A percentile compares a stretch with the other conserved stretches of the same genome.
These are phyloP conservation scores for Emys orbicularis DNA, from an alignment of 2,797 vertebrate genomes.

Conservation along the genomic window DNA sequence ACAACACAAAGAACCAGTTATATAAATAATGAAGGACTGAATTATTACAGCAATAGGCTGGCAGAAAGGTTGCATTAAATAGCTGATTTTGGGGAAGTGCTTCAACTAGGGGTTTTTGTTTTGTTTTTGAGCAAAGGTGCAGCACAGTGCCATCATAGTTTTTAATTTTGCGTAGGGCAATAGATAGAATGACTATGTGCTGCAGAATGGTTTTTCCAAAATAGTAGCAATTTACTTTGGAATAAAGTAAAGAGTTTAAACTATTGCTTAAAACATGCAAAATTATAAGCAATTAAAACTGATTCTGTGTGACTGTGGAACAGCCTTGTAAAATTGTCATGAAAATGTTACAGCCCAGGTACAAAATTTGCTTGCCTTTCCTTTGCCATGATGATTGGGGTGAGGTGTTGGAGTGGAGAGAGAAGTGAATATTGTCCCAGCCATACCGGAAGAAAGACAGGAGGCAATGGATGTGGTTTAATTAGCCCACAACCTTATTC, in stretches of 20 bases:
- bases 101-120: conserved; percentile 81
- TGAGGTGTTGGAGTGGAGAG: not conserved
- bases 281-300: not conserved
- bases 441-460: not conserved
- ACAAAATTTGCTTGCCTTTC: not conserved
- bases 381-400: not conserved
- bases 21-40: conserved; percentile 50
- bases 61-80: conserved; percentile 78
- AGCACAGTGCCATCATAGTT: conserved; percentile 53
- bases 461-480: not conserved
- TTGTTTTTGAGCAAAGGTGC: conserved; percentile 74
- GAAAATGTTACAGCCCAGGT: accelerated
- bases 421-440: not conserved
- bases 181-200: not conserved
- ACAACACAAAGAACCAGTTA: conserved; percentile 29
- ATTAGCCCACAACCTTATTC: not conserved
- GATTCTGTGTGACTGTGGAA: not conserved
- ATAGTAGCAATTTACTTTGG: not conserved
- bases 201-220: not conserved
- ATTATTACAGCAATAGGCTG: conserved; percentile 63
- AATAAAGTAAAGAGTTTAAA: conserved; percentile 3
- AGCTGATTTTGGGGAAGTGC: conserved; percentile 85
- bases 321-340: not conserved
- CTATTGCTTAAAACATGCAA: not conserved
- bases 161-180: not conserved